Percentiles rank a stretch among this genome's conserved stretches.
These are phyloP conservation scores for Phataginus tricuspis DNA, from an alignment of 2,797 vertebrate species.

Conservation along the genomic window DNA sequence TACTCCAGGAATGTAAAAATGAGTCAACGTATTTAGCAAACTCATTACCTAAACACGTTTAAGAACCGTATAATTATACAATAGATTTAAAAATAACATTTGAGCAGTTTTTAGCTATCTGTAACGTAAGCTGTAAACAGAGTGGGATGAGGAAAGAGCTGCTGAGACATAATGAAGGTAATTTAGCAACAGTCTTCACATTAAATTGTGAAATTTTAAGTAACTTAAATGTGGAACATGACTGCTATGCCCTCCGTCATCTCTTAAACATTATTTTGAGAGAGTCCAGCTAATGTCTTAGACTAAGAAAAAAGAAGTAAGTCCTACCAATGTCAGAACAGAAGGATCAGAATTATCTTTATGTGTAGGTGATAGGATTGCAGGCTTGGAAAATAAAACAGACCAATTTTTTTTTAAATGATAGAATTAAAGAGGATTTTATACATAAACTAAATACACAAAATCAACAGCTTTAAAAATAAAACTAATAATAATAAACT, in stretches of 20 bases:
- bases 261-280: background rate
- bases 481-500: background rate
- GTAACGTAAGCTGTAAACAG: background rate
- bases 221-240: background rate
- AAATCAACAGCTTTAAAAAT: background rate
- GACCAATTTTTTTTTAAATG: background rate
- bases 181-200: background rate
- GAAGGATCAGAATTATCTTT: background rate
- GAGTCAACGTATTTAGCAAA: background rate
- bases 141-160: background rate
- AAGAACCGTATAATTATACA: conserved; percentile 6
- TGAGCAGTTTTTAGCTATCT: conserved; percentile 33
- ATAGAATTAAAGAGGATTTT: background rate
- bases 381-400: background rate
- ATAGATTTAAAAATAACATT: background rate
- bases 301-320: background rate
- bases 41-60: background rate
- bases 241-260: background rate
- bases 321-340: background rate
- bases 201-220: background rate
- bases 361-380: background rate
- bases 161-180: background rate
- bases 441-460: background rate
- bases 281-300: background rate
- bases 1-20: background rate